Evolutionary conservation across 2,888 invertebrate species (phyloP), one percentile per base, ranked within the genome.

Genomic region (Trimorus sp.): DNA sequence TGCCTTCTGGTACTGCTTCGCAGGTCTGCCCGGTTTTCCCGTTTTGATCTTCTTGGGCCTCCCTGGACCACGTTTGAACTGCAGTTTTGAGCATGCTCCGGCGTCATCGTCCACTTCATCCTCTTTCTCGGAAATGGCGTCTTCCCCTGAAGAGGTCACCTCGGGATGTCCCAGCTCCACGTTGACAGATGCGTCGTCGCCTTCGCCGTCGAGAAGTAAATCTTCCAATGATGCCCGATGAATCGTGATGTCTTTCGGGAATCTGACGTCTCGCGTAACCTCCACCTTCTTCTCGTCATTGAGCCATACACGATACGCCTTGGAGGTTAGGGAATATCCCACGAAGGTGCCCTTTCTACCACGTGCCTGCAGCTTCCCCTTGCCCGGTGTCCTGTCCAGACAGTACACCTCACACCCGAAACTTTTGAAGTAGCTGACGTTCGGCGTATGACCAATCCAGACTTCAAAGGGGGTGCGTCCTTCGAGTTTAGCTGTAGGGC

Each of bases 381-480:
- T 69, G 0, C 36, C 9, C n/a, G 54, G 65, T 14, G 0, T 4
- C 37, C n/a, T 66, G 45, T 74, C 49, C 14, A 16, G 40, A 42
- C 58, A 63, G 26, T 38, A 74, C 6, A 59, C 83, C 7, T 36
- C 7, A 15, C 74, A 75, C 3, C 87, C 87, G 71, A 88, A 88
- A 26, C 79, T 69, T 54, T 80, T 65, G 0, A 87, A 37, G 48
- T 86, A 83, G 5, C 59, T 26, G 0, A 86, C 71, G 36, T 81
- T 62, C 0, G 86, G 86, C 26, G 69, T 51, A 15, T 58, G 54
- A 0, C 76, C 76, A 54, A 75, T 73, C 65, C 84, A 74, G 8
- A 16, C n/a, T 42, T 86, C 85, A 54, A 68, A 85, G 11, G 87
- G 79, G 0, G 84, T 86, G 45, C 80, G 81, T 2, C 76, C 79